These are phyloP conservation scores for Gymnocheta viridis DNA, from an alignment of 2,888 invertebrate genomes.

Conservation along the genomic window DNA sequence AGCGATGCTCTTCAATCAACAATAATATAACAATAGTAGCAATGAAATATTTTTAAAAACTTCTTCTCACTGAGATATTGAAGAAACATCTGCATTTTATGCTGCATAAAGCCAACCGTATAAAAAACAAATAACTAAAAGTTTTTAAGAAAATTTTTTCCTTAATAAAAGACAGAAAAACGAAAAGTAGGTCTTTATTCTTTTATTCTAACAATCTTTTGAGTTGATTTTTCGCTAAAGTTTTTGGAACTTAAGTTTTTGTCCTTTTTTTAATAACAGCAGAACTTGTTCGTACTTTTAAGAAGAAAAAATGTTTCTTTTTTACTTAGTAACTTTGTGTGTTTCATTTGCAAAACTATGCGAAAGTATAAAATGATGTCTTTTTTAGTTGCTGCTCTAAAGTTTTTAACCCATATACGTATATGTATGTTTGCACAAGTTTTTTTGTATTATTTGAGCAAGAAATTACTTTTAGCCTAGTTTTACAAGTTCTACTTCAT, in stretches of 20 bases:
- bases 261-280: slow-evolving; percentile 6
- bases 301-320: slow-evolving; percentile 30
- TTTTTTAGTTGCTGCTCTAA: slow-evolving; percentile 30
- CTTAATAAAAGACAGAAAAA: not conserved
- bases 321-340: slow-evolving; percentile 1
- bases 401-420: slow-evolving; percentile 25
- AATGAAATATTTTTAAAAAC: not conserved
- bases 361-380: slow-evolving; percentile 40
- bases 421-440: not conserved
- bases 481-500: slow-evolving; percentile 68
- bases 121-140: slow-evolving; percentile 43
- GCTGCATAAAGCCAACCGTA: slow-evolving; percentile 15
- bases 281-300: not conserved
- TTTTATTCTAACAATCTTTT: slow-evolving; percentile 45
- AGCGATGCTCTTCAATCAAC: not conserved
- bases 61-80: not conserved
- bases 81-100: slow-evolving; percentile 8
- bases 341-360: slow-evolving; percentile 37
- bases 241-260: slow-evolving; percentile 47
- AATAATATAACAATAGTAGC: not conserved
- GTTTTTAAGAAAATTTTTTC: slow-evolving; percentile 41
- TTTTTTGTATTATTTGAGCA: slow-evolving; percentile 29
- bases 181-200: slow-evolving; percentile 59
- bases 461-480: slow-evolving; percentile 68
- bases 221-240: slow-evolving; percentile 56